phyloP scores from a whole-genome alignment of 2,113 vertebrate genomes.

The Dolichallabes microphthalmus region DNA sequence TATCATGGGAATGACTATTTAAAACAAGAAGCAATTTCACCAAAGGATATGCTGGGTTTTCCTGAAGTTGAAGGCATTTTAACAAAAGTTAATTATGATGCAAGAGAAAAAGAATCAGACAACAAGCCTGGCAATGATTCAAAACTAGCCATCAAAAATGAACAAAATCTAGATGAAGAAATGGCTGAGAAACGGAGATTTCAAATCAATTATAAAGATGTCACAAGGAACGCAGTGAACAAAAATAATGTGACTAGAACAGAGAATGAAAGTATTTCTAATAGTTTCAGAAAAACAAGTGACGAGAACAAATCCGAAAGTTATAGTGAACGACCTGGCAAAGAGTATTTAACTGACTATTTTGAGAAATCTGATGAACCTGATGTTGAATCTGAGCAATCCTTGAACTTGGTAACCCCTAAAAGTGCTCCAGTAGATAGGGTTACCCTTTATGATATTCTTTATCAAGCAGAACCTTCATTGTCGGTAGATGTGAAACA shows the following conservation, averaged over 20 bases:
- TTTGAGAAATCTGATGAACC: constrained; percentile 3
- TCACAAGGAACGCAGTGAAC: neutral
- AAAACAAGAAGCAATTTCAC: neutral
- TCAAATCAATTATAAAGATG: neutral
- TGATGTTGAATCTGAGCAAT: neutral
- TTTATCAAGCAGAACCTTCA: constrained; percentile 55
- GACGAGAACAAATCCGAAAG: neutral
- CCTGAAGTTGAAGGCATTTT: constrained; percentile 7
- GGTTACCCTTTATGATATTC: constrained; percentile 45
- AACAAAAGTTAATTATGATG: neutral
- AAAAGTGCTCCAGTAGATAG: constrained; percentile 19
- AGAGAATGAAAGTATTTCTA: neutral
- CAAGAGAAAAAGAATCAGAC: neutral
- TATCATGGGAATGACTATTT: neutral
- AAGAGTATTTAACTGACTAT: constrained; percentile 47
- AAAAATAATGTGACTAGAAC: neutral
- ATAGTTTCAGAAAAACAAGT: neutral
- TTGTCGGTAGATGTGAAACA: constrained; percentile 55
- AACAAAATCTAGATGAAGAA: neutral
- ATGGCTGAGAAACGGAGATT: neutral
- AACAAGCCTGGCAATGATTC: neutral
- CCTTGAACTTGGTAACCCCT: constrained; percentile 30
- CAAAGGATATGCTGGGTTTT: constrained; percentile 17
- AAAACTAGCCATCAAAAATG: neutral
- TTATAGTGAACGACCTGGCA: constrained; percentile 41